Evolutionary conservation across 2,797 vertebrate genomes (phyloP), one percentile per base, ranked within the genome.

Genomic region (Protosalanx chinensis): DNA sequence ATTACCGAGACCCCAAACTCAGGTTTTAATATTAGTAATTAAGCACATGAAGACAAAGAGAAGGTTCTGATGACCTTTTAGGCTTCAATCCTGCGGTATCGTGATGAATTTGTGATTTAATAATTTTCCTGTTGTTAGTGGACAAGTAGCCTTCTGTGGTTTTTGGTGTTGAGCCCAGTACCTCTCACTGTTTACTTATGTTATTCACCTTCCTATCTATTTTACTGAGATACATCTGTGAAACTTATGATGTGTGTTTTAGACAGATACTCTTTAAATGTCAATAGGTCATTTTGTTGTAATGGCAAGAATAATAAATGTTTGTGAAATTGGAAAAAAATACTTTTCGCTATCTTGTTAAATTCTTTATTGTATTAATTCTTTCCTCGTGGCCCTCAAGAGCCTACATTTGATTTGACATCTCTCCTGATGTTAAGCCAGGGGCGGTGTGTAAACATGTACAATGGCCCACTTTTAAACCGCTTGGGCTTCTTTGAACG

Each of bases 251-350:
- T 90, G 84, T 90, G 93, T 94, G 95, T 95, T 91, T 91, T 93
- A 94, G 80, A 92, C 88, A 88, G 81, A 82, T 77, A 85, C 81
- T 85, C 86, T 78, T 78, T 88, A 84, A 86, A 90, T 93, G 93
- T 93, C 88, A 83, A 89, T 91, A 92, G 91, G 90, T 93, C 89
- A 90, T 92, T 90, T 67, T 92, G 94, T 92, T 97, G 94, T 97
- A 95, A 95, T 93, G 89, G 89, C 87, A 85, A 92, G 80, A 91
- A 93, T 92, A 99, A 99, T 98, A 99, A 99, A 98, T 96, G 95
- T 97, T 94, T 94, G 94, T 97, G 95, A 94, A 91, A 94, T 92
- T 86, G 81, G 23, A 27, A 27, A 27, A 78, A 84, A 82, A 67
- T 70, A 80, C 75, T 74, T 74, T 79, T 83, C 63, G 72, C 73